A percentile compares a stretch with the other conserved stretches of the same genome.
These are phyloP conservation scores for Montipora capricornis DNA, from an alignment of 64 coral and sea anemone species.

Conservation along the genomic window DNA sequence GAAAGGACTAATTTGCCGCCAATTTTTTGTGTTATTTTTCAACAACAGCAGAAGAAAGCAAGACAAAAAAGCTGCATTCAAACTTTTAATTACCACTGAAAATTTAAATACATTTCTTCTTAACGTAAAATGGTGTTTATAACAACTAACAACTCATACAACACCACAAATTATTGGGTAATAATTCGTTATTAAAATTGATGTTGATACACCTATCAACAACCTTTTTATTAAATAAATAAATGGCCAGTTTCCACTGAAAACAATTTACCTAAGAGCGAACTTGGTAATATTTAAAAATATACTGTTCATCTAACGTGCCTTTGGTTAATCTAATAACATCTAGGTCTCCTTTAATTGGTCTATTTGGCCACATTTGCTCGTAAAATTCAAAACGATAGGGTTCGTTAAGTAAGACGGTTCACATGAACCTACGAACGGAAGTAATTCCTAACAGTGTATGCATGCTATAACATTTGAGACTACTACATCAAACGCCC, in stretches of 20 bases:
- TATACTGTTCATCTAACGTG: background rate
- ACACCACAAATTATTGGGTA: background rate
- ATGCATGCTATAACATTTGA: no score
- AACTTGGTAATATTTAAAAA: background rate
- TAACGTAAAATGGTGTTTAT: background rate
- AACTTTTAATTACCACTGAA: background rate
- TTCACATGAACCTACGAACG: no score
- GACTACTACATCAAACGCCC: no score
- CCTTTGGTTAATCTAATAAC: no score
- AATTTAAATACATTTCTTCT: background rate
- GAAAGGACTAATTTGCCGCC: no score
- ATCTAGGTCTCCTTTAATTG: no score
- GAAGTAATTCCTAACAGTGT: no score
- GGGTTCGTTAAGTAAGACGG: no score
- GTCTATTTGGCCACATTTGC: no score
- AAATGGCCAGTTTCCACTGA: background rate
- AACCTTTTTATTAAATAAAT: background rate
- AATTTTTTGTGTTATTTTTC: no score
- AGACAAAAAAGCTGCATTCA: background rate
- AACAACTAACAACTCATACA: background rate
- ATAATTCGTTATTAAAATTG: background rate
- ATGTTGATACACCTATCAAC: background rate
- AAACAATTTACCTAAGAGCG: background rate
- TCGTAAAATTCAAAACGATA: no score
- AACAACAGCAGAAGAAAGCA: no score